Evolutionary conservation across 2,113 vertebrate species (phyloP), one percentile per base, ranked within the genome.

Genomic region (Ctenomys sociabilis): DNA sequence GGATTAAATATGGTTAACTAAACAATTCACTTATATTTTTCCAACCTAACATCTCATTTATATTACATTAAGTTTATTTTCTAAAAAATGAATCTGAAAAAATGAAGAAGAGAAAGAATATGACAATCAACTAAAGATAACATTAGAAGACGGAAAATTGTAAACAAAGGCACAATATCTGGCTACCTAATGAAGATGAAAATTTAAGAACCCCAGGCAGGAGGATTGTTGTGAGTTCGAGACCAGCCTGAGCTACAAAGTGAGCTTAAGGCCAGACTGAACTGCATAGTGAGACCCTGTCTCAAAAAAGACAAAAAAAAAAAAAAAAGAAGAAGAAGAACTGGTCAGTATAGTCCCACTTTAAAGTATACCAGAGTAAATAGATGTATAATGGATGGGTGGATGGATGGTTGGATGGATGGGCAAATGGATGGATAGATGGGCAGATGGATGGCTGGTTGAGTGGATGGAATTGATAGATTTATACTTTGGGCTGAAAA

Each of bases 11-110:
- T n/a, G 22, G 45, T 2, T 88, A 10, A 77, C 7, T 63, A 35
- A 96, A 88, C 30, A 94, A 75, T 73, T 83, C 54, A 80, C 13
- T 88, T 68, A 57, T 43, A 49, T 92, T 90, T 97, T 73, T 92
- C 32, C n/a, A 95, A 90, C 8, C 5, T 90, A 61, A 84, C 94
- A 86, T 88, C 11, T 32, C 63, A 91, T 45, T 96, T 32, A 96
- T 77, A 92, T 92, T 49, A 72, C 17, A 85, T 2, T 4, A 82
- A 77, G 35, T 5, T n/a, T 85, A 68, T 81, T 87, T 57, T 19
- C 68, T 88, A 92, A 64, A 12, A 14, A 63, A 68, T 66, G 82
- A 91, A 94, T 87, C 24, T 32, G 88, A 82, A 92, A 88, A 37
- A 7, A 11, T 17, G 87, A 88, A 88, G 35, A 94, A 87, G 2